phyloP scores from a whole-genome alignment of 2,888 invertebrate species.

The Caenorhabditis macrosperma region DNA sequence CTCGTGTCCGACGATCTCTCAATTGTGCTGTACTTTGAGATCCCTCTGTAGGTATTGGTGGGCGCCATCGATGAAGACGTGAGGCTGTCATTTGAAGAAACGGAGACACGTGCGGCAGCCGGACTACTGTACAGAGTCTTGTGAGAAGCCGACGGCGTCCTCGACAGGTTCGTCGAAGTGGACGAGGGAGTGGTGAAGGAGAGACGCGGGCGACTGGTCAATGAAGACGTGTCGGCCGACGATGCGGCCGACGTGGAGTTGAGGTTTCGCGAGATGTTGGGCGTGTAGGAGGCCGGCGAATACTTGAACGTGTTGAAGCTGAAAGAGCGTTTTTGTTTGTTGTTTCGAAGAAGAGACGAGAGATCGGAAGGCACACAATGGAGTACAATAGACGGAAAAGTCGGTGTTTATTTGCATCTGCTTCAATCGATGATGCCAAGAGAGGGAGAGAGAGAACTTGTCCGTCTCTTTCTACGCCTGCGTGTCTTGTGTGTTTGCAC shows the following conservation, averaged over 20 bases:
- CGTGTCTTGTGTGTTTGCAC: constrained; percentile 29
- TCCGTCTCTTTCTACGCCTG: constrained; percentile 11
- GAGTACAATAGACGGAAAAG: background rate
- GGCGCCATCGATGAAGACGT: constrained; percentile 15
- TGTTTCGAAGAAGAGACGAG: background rate
- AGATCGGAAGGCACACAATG: background rate
- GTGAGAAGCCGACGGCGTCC: constrained; percentile 35
- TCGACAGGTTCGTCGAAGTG: constrained; percentile 23
- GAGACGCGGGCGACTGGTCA: constrained; percentile 28
- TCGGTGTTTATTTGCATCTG: constrained; percentile 39
- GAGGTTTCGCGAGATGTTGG: constrained; percentile 48
- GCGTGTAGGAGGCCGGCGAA: constrained; percentile 51
- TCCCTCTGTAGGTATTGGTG: constrained; percentile 38
- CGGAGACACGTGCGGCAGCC: constrained; percentile 55
- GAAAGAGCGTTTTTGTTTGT: constrained; percentile 4
- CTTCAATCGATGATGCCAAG: constrained; percentile 20
- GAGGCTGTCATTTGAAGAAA: constrained; percentile 48
- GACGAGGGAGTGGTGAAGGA: constrained; percentile 13
- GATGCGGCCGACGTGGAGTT: constrained; percentile 36
- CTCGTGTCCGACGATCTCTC: constrained; percentile 29
- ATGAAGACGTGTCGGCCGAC: constrained; percentile 21
- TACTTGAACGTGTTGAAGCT: constrained; percentile 54
- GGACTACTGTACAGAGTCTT: constrained; percentile 58
- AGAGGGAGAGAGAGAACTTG: background rate
- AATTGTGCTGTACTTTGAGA: constrained; percentile 44